These are phyloP conservation scores for Ataeniobius toweri DNA, from an alignment of 2,797 vertebrate species.

Conservation along the genomic window DNA sequence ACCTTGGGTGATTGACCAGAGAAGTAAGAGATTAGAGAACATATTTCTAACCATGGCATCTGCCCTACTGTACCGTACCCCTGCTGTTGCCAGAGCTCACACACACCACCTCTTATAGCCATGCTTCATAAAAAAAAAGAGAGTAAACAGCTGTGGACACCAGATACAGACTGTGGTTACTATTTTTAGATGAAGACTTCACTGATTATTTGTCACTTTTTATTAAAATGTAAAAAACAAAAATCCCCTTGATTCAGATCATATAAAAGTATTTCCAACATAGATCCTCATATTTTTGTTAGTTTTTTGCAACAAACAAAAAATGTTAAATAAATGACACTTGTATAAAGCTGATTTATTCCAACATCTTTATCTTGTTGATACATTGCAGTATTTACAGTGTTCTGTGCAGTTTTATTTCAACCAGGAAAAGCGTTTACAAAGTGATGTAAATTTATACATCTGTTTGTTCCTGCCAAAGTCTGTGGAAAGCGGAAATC, in stretches of 20 bases:
- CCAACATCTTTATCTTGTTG: constrained; percentile 9
- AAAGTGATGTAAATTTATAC: constrained; percentile 40
- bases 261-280: not conserved
- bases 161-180: constrained; percentile 61
- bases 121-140: constrained; percentile 41
- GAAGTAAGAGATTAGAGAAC: constrained; percentile 57
- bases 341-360: not conserved
- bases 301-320: not conserved
- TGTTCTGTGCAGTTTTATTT: not conserved
- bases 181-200: constrained; percentile 66
- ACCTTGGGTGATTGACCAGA: constrained; percentile 60
- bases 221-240: constrained; percentile 11
- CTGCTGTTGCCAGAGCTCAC: constrained; percentile 46
- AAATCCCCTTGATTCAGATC: not conserved
- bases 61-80: constrained; percentile 45
- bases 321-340: not conserved
- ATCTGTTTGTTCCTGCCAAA: constrained; percentile 70
- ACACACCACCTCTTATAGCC: constrained; percentile 71
- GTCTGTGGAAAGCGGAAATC: constrained; percentile 59
- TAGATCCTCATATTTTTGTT: not conserved
- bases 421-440: constrained; percentile 25
- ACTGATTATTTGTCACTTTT: constrained; percentile 18
- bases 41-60: constrained; percentile 64
- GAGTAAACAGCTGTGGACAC: constrained; percentile 69
- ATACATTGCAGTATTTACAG: constrained; percentile 22